These are phyloP conservation scores for Pipistrellus pygmaeus DNA, from an alignment of 2,797 vertebrate genomes.

Conservation along the genomic window DNA sequence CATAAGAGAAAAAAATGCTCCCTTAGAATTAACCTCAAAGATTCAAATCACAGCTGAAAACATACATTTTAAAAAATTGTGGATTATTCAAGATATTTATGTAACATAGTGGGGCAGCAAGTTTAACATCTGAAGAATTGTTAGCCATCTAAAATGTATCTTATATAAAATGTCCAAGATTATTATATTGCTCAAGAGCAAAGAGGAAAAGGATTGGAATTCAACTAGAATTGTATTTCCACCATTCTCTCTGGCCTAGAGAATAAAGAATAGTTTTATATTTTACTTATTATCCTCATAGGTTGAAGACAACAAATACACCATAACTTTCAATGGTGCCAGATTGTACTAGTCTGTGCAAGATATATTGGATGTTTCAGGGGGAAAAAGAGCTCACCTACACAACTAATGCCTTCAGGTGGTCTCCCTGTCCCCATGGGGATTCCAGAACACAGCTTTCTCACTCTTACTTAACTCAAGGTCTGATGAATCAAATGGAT, in stretches of 20 bases:
- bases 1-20: neutral
- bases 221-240: conserved; percentile 6
- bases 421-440: neutral
- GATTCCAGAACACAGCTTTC: conserved; percentile 4
- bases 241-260: neutral
- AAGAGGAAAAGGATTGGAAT: neutral
- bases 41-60: conserved; percentile 34
- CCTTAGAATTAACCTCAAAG: conserved; percentile 47
- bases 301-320: conserved; percentile 15
- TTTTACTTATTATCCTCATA: neutral
- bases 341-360: neutral
- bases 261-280: conserved; percentile 23
- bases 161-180: conserved; percentile 39
- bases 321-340: neutral
- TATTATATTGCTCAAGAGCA: neutral
- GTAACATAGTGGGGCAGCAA: neutral
- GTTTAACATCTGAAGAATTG: conserved; percentile 15
- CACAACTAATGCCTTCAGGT: neutral
- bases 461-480: neutral
- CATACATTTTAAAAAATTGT: neutral
- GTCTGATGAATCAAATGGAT: neutral
- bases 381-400: neutral
- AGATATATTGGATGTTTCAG: neutral
- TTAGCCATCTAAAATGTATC: neutral
- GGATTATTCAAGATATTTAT: conserved; percentile 15